phyloP scores from a whole-genome alignment of 1,140 invertebrate genomes.

The Lucilia sericata region DNA sequence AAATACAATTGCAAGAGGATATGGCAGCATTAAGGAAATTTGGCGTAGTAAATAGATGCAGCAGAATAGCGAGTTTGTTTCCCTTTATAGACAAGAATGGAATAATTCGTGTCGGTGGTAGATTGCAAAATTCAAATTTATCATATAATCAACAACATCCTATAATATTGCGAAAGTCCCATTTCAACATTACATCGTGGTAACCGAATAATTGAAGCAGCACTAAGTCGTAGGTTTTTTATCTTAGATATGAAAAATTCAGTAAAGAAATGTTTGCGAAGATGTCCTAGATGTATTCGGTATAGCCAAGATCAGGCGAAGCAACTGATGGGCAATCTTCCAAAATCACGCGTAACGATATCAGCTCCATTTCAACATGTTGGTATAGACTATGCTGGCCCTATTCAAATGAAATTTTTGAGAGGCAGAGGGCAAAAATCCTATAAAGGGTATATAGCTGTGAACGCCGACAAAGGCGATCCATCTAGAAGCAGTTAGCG shows the following conservation, averaged over 20 bases:
- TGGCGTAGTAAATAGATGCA: too few species aligned
- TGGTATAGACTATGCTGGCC: constrained; percentile 57
- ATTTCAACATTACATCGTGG: constrained; percentile 30
- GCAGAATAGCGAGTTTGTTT: too few species aligned
- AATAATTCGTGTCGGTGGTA: too few species aligned
- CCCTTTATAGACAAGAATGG: too few species aligned
- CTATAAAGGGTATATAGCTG: constrained; percentile 53
- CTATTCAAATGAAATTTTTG: constrained; percentile 49
- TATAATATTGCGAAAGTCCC: not conserved
- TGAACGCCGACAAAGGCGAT: too few species aligned
- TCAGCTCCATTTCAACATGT: constrained; percentile 49
- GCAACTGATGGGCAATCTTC: constrained; percentile 43
- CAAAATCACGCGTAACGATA: not conserved
- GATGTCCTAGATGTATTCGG: constrained; percentile 36
- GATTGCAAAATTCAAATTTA: too few species aligned
- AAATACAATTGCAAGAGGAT: too few species aligned
- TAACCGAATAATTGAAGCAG: constrained; percentile 24
- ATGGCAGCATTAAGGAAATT: too few species aligned
- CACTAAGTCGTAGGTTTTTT: constrained; percentile 32
- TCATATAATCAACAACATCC: constrained; percentile 20
- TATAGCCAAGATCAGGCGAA: too few species aligned
- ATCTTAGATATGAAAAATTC: constrained; percentile 18
- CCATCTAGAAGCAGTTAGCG: constrained; percentile 55
- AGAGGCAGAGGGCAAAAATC: constrained; percentile 44
- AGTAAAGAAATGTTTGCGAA: constrained; percentile 15